Evolutionary conservation across 2,797 vertebrate species (phyloP).

Genomic region (Lophotriccus pileatus): DNA sequence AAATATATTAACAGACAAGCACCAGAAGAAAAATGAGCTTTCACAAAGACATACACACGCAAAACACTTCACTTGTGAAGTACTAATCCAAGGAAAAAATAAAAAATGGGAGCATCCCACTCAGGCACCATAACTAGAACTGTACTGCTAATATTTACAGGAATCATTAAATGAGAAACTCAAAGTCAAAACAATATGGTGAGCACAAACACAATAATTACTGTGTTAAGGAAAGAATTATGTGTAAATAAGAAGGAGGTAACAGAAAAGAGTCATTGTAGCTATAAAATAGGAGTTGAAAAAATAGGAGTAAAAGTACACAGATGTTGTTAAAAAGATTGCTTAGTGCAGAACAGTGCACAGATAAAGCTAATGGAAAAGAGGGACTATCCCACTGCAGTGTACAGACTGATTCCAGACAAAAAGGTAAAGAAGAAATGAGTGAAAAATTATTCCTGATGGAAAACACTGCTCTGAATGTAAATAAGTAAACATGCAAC

Average conservation of each 20-base stretch:
- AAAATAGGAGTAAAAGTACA: neutral
- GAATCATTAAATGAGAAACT: neutral
- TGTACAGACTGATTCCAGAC: neutral
- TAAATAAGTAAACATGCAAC: neutral
- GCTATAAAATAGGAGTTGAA: neutral
- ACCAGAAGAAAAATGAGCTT: constrained; percentile 29
- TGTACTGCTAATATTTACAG: neutral
- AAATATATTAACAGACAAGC: neutral
- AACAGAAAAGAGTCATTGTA: neutral
- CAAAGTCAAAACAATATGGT: neutral
- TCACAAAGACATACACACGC: neutral
- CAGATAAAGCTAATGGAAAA: neutral
- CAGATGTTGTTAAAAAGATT: neutral
- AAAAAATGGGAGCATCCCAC: neutral
- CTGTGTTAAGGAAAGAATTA: neutral
- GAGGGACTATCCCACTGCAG: neutral
- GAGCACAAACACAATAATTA: neutral
- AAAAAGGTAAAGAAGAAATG: neutral
- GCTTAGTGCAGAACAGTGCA: neutral
- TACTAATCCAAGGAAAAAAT: neutral
- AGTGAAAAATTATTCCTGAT: neutral
- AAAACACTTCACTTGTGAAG: neutral
- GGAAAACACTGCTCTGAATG: neutral
- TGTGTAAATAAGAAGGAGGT: neutral
- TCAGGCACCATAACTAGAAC: neutral